Evolutionary conservation across 2,797 vertebrate genomes (phyloP), one percentile per base, ranked within the genome.

Genomic region (Channa striata): DNA sequence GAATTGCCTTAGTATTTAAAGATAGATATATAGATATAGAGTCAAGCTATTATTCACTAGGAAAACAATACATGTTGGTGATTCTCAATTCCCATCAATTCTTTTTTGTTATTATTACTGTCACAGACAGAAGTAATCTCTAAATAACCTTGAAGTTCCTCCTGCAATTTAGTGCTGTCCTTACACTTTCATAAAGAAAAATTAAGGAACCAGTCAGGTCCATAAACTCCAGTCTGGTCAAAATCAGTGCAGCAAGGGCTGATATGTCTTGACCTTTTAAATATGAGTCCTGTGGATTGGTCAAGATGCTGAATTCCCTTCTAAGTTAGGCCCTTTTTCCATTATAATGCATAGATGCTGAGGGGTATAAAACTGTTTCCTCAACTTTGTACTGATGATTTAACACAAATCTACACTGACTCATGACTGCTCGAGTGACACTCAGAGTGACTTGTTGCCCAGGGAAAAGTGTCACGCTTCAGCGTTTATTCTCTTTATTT

Each of bases 301-400:
- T 30, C 25, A 30, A 30, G 25, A 30, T 30, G 25, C 25, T 30
- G 25, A 30, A 30, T 30, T 30, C 25, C 25, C 25, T 2, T 17
- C 46, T 11, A 34, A 14, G 7, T 25, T 21, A 5, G 58, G 6
- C n/a, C 25, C n/a, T 7, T 43, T 8, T 8, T 8, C 17, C 12
- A 5, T n/a, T 12, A 39, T 16, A 52, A 30, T 16, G 14, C 34
- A 47, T 17, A 44, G n/a, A 44, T 44, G 11, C 43, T 10, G 17
- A 16, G 42, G 20, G 17, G 56, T 64, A 57, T 87, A 74, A 77
- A 83, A 89, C 62, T 39, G 77, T 60, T 61, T 69, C 51, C 50
- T 63, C 78, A 84, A 69, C 78, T 83, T 81, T 80, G 75, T 83
- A 74, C 47, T 71, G 84, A 89, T 85, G 68, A 83, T 78, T 87